A percentile compares a stretch with the other conserved stretches of the same genome.
These are phyloP conservation scores for Brachionus sp. DNA, from an alignment of 1,140 invertebrate species.

Conservation along the genomic window DNA sequence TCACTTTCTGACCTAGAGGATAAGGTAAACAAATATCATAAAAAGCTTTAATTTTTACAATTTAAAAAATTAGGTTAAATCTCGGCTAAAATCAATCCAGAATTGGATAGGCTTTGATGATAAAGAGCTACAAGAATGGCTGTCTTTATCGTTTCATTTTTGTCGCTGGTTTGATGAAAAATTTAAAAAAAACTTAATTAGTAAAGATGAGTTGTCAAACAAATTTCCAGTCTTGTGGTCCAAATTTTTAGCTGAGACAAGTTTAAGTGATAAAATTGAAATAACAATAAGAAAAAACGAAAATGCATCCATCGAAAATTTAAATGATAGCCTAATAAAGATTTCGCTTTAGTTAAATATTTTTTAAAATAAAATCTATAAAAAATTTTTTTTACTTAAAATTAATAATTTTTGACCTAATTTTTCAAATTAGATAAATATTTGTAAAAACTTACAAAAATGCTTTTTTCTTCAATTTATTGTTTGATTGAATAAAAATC, in stretches of 20 bases:
- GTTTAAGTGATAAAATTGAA: slow-evolving; percentile 2
- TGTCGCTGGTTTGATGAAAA: background rate
- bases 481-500: too few species aligned
- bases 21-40: background rate
- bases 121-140: background rate
- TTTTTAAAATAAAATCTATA: too few species aligned
- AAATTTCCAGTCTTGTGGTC: slow-evolving; percentile 29
- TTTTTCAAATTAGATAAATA: too few species aligned
- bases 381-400: too few species aligned
- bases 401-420: too few species aligned
- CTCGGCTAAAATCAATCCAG: background rate
- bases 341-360: too few species aligned
- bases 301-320: background rate
- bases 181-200: background rate
- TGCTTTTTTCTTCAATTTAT: too few species aligned
- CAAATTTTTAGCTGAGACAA: background rate
- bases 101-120: slow-evolving; percentile 37
- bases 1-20: background rate
- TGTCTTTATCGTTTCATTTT: background rate
- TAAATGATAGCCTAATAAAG: background rate
- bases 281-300: background rate
- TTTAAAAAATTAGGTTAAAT: background rate
- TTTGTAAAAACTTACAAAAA: too few species aligned
- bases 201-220: background rate
- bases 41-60: background rate